Evolutionary conservation across 2,113 vertebrate species (phyloP), one percentile per base, ranked within the genome.

Genomic region (Cranoglanis bouderius): DNA sequence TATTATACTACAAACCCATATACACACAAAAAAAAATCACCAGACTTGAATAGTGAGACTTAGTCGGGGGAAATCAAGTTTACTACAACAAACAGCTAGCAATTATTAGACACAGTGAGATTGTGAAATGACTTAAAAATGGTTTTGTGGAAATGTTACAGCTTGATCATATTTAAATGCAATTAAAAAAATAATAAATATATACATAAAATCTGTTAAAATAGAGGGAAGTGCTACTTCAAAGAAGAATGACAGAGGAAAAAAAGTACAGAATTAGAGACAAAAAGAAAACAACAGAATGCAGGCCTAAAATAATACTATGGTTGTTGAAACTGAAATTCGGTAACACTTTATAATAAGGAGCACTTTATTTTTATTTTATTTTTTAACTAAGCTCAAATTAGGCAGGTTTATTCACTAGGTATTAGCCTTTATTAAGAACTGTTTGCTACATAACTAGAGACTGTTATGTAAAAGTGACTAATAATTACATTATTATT

Each of bases 81-180:
- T 38, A 82, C 32, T 59, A 86, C 26, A 80, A 78, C 0, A 12
- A 87, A 74, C 74, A 87, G 75, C 74, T 51, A 63, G 59, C 46
- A 21, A 53, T 57, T 80, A 85, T 59, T 63, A 88, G 87, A 77
- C 86, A 88, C 84, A 35, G 63, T 81, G 40, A n/a, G 85, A n/a
- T 5, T 35, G 32, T 49, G 35, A 21, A 19, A 49, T 51, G 63
- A 38, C 9, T 29, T 70, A 21, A 4, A 82, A 87, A 81, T n/a
- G 7, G 32, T 81, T 51, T 51, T 14, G 59, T 49, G 40, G 10
- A 81, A 82, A 70, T 70, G 35, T 82, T 82, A 82, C 61, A 53
- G n/a, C 46, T 53, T 63, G 43, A 51, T 26, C 72, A 82, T 82
- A 32, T 59, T 57, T 32, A 38, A 87, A 65, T 40, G 81, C 19